Base-by-base conservation (phyloP, 2,888 invertebrate genomes). In the Chalcis sispes region DNA sequence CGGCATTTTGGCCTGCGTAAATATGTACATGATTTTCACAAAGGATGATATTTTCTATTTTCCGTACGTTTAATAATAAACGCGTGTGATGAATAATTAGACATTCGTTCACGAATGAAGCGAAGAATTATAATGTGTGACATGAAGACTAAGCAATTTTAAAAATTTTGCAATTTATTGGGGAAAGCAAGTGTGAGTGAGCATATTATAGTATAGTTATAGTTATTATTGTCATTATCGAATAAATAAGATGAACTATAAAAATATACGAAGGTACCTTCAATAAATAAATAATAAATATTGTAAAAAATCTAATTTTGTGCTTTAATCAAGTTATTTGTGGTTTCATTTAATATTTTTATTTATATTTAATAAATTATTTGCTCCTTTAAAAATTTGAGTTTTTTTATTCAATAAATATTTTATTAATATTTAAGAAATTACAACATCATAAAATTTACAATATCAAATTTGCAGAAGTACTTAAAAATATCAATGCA, bases 1-100 rank as follows among this genome's bases (percentile, higher is more conserved):
- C 56, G 29, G 32, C 52, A 61, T 62, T 59, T 48, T 23, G 18
- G 25, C 7, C 18, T n/a, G 58, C 46, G 70, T 54, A 56, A 48
- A 42, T 5, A 61, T 82, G 81, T 83, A 83, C 81, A 83, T 82
- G 81, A 81, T 81, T 83, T 75, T 70, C 75, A 72, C 79, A 72
- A 78, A 80, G 74, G 67, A 78, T 81, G 59, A 81, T 79, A 82
- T 83, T 83, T 83, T 83, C 83, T 82, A 82, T 83, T 83, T 81
- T 81, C 79, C 79, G 79, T 80, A 83, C 77, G 78, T 80, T 82
- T 80, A 78, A 79, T 76, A 75, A 62, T 59, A 67, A 72, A 71
- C 48, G 69, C 69, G 73, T 67, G 77, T 79, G 72, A 70, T 77
- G 56, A 72, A 48, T 58, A 54, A 48, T 58, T 65, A 59, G 40